These are phyloP conservation scores for Callionymus lyra DNA, from an alignment of 2,113 vertebrate species.

Conservation along the genomic window DNA sequence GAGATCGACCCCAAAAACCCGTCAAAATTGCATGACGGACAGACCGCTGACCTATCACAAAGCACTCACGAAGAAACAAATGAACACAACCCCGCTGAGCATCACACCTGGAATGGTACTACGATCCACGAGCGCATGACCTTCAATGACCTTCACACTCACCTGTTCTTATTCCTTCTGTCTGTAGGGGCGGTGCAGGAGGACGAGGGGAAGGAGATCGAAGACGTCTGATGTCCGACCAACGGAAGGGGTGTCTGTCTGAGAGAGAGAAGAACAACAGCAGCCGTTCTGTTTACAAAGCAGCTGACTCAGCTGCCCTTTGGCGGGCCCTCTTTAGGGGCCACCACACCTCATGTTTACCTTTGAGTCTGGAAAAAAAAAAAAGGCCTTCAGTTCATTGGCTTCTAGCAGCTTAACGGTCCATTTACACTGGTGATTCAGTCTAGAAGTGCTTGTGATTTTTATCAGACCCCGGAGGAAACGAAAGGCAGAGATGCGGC, in stretches of 20 bases:
- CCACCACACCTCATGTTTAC: constrained; percentile 13
- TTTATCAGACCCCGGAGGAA: no score
- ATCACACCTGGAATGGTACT: constrained; percentile 50
- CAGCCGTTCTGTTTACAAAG: constrained; percentile 8
- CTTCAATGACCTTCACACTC: not conserved
- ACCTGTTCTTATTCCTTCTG: constrained; percentile 20
- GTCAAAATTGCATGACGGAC: constrained; percentile 11
- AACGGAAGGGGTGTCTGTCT: constrained; percentile 1
- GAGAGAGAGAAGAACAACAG: constrained; percentile 6
- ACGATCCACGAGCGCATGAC: not conserved
- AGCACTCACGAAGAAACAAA: constrained; percentile 7
- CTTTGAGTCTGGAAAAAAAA: constrained; percentile 9
- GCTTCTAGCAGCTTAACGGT: constrained; percentile 28
- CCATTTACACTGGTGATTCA: not conserved
- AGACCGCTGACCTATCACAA: constrained; percentile 20
- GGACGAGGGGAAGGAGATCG: constrained; percentile 32
- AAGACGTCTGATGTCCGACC: constrained; percentile 38
- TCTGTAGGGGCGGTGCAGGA: constrained; percentile 33
- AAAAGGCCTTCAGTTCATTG: constrained; percentile 14
- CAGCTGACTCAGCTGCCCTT: constrained; percentile 19
- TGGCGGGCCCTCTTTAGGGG: constrained; percentile 5
- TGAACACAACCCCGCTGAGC: constrained; percentile 15
- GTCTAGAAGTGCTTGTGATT: not conserved
- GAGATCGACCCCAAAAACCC: constrained; percentile 9
- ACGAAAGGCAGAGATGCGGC: no score